A percentile compares a stretch with the other conserved stretches of the same genome.
phyloP scores from a whole-genome alignment of 1,140 invertebrate genomes.

The Sarcophaga bullata region DNA sequence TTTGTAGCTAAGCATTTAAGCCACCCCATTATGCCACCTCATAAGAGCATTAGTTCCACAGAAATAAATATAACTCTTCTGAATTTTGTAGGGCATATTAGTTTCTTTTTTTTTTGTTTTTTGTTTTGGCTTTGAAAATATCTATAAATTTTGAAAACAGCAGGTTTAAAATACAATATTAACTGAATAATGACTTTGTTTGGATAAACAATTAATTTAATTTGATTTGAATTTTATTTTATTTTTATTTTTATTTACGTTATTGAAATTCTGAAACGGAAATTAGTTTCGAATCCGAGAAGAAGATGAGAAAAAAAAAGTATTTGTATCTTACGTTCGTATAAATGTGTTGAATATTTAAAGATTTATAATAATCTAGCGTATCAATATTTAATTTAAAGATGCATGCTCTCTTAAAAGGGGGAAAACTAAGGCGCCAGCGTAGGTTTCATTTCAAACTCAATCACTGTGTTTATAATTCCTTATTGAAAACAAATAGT shows the following conservation, averaged over 20 bases:
- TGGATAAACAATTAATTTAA: conserved; percentile 49
- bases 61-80: no score
- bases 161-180: background rate
- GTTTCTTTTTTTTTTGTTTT: no score
- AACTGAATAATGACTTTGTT: conserved; percentile 43
- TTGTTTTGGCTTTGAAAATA: background rate
- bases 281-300: conserved; percentile 56
- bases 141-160: background rate
- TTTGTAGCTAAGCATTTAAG: no score
- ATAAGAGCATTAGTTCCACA: no score
- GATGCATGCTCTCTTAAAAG: conserved; percentile 12
- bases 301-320: conserved; percentile 31
- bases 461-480: conserved; percentile 17
- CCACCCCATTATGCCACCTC: no score
- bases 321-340: no score
- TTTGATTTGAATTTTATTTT: conserved; percentile 49
- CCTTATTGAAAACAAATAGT: background rate
- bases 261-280: conserved; percentile 59
- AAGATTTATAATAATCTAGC: conserved; percentile 30
- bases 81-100: no score
- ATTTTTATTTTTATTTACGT: conserved; percentile 3
- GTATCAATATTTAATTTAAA: conserved; percentile 8
- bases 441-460: background rate
- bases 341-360: conserved; percentile 26
- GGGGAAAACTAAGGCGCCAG: conserved; percentile 21